Conservation (phyloP, 1,140 invertebrate species). For the Musca vetustissima region DNA sequence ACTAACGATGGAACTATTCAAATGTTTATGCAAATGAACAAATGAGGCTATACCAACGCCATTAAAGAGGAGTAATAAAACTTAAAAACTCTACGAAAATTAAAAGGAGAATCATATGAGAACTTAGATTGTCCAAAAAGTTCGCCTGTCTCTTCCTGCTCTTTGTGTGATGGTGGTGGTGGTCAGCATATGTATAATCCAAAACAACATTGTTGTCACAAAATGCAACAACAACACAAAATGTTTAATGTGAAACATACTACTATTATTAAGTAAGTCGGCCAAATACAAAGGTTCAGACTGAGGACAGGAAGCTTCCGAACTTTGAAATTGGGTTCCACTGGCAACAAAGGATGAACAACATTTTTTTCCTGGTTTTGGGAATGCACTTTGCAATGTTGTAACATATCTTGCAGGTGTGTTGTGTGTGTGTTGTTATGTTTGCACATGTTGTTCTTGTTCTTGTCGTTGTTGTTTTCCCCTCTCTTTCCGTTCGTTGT, state of each 20-base stretch:
- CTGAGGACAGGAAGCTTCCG: background rate
- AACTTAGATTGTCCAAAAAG: background rate
- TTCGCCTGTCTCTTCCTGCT: too few relatives aligned
- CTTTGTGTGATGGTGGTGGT: background rate
- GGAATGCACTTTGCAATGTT: background rate
- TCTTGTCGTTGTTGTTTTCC: background rate
- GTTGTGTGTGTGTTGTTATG: too few relatives aligned
- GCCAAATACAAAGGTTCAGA: too few relatives aligned
- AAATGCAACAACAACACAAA: background rate
- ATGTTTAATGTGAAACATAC: too few relatives aligned
- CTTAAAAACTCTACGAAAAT: background rate
- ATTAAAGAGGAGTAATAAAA: background rate
- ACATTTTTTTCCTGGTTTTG: too few relatives aligned
- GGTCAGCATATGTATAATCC: background rate
- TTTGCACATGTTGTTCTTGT: background rate
- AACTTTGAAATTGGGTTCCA: background rate
- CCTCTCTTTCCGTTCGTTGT: too few relatives aligned
- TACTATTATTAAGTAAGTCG: too few relatives aligned
- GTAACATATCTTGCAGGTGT: background rate
- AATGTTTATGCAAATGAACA: constrained; percentile 16
- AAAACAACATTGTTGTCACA: constrained; percentile 4
- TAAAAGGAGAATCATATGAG: too few relatives aligned
- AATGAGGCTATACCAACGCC: background rate
- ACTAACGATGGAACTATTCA: background rate
- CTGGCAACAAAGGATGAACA: too few relatives aligned